These are phyloP conservation scores for Bagarius yarrelli DNA, from an alignment of 2,113 vertebrate species.

Conservation along the genomic window DNA sequence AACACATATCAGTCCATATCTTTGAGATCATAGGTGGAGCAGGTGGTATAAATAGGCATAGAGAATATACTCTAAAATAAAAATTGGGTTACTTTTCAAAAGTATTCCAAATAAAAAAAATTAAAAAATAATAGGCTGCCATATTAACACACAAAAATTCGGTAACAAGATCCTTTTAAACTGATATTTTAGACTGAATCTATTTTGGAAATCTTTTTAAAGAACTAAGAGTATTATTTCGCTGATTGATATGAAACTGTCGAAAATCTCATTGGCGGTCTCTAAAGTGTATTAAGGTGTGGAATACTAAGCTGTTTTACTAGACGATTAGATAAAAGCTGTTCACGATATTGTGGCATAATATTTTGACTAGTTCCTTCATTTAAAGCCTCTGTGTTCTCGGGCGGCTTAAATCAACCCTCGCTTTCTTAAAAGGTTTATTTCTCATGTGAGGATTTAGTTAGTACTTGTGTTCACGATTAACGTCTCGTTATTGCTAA, in stretches of 20 bases:
- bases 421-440: not conserved
- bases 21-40: conserved; percentile 28
- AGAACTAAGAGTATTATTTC: not conserved
- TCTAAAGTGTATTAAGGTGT: not conserved
- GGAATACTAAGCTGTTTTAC: not conserved
- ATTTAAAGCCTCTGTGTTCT: not conserved
- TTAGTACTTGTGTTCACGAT: not conserved
- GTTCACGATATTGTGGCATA: not conserved
- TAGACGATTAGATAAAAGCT: not conserved
- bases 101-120: not conserved
- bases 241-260: not conserved
- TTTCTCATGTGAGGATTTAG: not conserved
- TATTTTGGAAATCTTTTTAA: not conserved
- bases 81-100: not conserved
- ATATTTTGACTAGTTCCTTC: not conserved
- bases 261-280: not conserved
- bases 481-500: not conserved
- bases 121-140: not conserved
- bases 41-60: conserved; percentile 13
- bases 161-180: not conserved
- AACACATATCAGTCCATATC: conserved; percentile 6
- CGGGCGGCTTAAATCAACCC: not conserved
- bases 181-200: not conserved
- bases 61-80: conserved; percentile 9
- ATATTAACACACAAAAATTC: not conserved